These are phyloP conservation scores for Spodoptera frugiperda DNA, from an alignment of 1,140 invertebrate genomes.

Conservation along the genomic window DNA sequence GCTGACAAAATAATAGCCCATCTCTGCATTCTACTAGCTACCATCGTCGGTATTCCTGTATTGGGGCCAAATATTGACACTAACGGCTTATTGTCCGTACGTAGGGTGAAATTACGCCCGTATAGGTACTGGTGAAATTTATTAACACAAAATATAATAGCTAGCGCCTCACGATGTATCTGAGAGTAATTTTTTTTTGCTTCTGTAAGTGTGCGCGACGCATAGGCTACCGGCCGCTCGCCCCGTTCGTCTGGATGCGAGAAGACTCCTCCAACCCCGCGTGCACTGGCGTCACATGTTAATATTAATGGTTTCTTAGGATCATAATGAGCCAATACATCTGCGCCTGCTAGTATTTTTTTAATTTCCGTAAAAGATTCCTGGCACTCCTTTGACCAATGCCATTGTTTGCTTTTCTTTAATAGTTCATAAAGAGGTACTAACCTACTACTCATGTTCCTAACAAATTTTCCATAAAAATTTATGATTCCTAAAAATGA, in stretches of 20 bases:
- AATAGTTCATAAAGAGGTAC: conserved; percentile 64
- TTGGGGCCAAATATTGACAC: conserved; percentile 67
- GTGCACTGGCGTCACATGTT: conserved; percentile 80
- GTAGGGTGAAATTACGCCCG: conserved; percentile 73
- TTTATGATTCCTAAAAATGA: conserved; percentile 68
- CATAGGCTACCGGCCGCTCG: conserved; percentile 63
- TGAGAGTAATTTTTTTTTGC: conserved; percentile 80
- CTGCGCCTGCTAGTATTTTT: conserved; percentile 37
- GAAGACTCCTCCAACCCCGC: conserved; percentile 81
- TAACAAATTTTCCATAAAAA: conserved; percentile 70
- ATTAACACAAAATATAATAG: conserved; percentile 70
- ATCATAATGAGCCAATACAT: conserved; percentile 74
- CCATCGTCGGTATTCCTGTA: conserved; percentile 45
- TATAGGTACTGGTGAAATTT: conserved; percentile 62
- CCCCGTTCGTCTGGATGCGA: conserved; percentile 65
- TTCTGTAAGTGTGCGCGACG: conserved; percentile 71
- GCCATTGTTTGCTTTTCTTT: conserved; percentile 54
- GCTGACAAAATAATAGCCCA: conserved; percentile 50
- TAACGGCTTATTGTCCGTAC: conserved; percentile 84
- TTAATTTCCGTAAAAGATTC: conserved; percentile 55
- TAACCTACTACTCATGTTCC: conserved; percentile 48
- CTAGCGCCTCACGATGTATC: conserved; percentile 84
- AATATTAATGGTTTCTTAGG: conserved; percentile 70
- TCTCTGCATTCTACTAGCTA: conserved; percentile 56
- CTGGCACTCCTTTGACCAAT: conserved; percentile 53